Evolutionary conservation across 2,888 invertebrate genomes (phyloP).

Genomic region (Drosophila engyochracea): DNA sequence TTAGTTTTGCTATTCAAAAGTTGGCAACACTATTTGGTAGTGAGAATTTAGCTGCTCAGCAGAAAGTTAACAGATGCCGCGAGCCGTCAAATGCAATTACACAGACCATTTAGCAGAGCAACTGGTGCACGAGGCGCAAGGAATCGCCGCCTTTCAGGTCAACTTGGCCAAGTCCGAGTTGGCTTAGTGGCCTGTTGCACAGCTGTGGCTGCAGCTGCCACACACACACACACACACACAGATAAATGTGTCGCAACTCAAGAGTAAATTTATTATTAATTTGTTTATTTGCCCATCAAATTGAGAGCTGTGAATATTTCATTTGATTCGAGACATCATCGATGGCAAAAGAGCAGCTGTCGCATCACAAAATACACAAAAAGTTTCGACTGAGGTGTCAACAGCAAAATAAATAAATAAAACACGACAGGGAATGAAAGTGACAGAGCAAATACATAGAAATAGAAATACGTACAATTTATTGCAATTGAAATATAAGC

Average conservation of each 20-base stretch:
- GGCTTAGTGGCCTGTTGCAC: conserved; percentile 12
- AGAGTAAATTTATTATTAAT: conserved; percentile 41
- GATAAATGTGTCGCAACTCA: conserved; percentile 4
- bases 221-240: not conserved
- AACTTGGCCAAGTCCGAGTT: conserved; percentile 3
- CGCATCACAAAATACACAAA: not conserved
- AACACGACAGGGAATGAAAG: not conserved
- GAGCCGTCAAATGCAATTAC: conserved; percentile 49
- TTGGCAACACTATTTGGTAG: not conserved
- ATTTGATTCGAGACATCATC: conserved; percentile 22
- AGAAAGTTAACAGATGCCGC: conserved; percentile 13
- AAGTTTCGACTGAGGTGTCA: conserved; percentile 18
- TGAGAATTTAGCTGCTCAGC: conserved; percentile 13
- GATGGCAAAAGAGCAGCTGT: conserved; percentile 16
- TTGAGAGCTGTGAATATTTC: conserved; percentile 26
- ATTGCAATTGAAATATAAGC: conserved; percentile 47
- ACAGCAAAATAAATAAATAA: conserved; percentile 12
- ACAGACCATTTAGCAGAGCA: conserved; percentile 63
- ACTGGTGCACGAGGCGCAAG: conserved; percentile 2
- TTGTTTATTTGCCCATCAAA: conserved; percentile 48
- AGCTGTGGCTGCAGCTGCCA: not conserved
- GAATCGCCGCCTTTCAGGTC: not conserved
- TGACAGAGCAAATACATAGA: not conserved
- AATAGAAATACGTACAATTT: conserved; percentile 26
- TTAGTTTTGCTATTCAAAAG: not conserved